Evolutionary conservation across 2,888 invertebrate genomes (phyloP).

Genomic region (Hydraecia micacea): DNA sequence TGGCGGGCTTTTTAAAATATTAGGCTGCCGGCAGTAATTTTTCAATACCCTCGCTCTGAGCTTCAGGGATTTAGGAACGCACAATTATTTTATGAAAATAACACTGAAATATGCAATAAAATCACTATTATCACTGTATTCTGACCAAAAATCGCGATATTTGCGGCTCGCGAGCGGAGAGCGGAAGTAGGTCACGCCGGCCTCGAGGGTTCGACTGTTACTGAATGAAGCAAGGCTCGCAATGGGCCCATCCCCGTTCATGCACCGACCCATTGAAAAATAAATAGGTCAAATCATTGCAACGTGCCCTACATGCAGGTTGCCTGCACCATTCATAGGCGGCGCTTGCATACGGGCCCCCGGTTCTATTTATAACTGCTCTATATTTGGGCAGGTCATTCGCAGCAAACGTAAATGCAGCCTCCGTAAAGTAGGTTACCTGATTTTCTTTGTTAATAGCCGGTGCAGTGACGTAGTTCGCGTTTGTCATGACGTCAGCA

Average conservation of each 20-base stretch:
- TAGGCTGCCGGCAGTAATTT: constrained; percentile 66
- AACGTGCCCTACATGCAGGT: constrained; percentile 85
- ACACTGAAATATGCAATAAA: constrained; percentile 24
- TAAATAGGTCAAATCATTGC: constrained; percentile 90
- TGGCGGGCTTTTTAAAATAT: constrained; percentile 79
- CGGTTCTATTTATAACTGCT: constrained; percentile 86
- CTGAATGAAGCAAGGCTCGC: constrained; percentile 87
- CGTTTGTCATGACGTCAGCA: constrained; percentile 81
- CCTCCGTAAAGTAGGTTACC: constrained; percentile 88
- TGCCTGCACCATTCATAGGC: constrained; percentile 84
- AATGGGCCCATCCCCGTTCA: constrained; percentile 87
- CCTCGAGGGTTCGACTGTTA: constrained; percentile 85
- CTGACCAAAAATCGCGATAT: constrained; percentile 33
- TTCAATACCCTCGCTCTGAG: constrained; percentile 54
- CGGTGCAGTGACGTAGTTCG: constrained; percentile 83
- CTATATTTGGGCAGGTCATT: constrained; percentile 90
- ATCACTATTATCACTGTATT: constrained; percentile 34
- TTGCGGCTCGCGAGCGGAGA: constrained; percentile 62
- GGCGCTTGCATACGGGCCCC: constrained; percentile 80
- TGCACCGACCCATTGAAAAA: constrained; percentile 88
- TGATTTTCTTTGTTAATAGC: constrained; percentile 87
- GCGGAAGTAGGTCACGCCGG: constrained; percentile 84
- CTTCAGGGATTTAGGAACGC: constrained; percentile 38
- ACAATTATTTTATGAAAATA: constrained; percentile 30
- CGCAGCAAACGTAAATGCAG: constrained; percentile 85